A percentile compares a stretch with the other conserved stretches of the same genome.
phyloP scores from a whole-genome alignment of 1,140 invertebrate genomes.

The Bacillus rossius region DNA sequence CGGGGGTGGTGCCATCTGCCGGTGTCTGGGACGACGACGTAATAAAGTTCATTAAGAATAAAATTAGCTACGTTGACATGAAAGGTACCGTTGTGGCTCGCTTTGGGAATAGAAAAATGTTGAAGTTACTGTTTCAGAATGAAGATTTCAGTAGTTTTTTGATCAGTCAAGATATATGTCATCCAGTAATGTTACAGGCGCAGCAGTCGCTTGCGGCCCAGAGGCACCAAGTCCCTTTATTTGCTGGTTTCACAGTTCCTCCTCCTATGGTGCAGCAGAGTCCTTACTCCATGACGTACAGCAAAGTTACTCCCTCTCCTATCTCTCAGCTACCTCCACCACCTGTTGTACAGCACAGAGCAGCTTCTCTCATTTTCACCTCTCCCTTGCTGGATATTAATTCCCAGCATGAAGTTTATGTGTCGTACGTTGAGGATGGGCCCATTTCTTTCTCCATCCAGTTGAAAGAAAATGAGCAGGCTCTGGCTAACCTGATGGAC shows the following conservation, averaged over 20 bases:
- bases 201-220: neutral
- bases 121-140: constrained; percentile 30
- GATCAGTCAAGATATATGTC: constrained; percentile 26
- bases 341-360: neutral
- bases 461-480: constrained; percentile 48
- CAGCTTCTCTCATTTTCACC: constrained; percentile 1
- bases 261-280: neutral
- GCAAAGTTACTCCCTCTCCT: neutral
- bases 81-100: constrained; percentile 38
- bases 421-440: constrained; percentile 70
- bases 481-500: constrained; percentile 57
- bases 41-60: constrained; percentile 44
- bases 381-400: constrained; percentile 51
- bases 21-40: constrained; percentile 44
- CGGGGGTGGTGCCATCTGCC: constrained; percentile 43
- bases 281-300: neutral
- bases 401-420: constrained; percentile 56
- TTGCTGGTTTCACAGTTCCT: neutral
- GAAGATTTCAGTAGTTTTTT: constrained; percentile 33
- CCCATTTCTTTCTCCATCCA: constrained; percentile 68
- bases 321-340: neutral
- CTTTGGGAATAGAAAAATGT: constrained; percentile 22
- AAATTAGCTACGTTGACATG: constrained; percentile 47
- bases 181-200: constrained; percentile 7
- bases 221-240: neutral